Evolutionary conservation across 2,113 vertebrate species (phyloP), one percentile per base, ranked within the genome.

Genomic region (Vanacampus margaritifer): DNA sequence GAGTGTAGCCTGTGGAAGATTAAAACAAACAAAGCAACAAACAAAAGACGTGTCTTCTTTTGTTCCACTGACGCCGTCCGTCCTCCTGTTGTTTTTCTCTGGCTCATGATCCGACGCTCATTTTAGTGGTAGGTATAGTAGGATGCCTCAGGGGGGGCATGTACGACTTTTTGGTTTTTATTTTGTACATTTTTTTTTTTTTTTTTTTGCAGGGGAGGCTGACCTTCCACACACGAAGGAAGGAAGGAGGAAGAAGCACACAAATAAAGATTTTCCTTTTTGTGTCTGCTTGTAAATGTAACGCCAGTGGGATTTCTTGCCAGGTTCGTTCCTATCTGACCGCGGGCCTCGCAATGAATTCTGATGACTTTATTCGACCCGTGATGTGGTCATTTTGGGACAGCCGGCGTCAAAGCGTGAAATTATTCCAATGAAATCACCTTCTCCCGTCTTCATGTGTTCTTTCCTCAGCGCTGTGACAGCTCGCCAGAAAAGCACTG

Each of bases 241-340:
- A 81, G 69, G 45, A n/a, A 87, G 85, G 83, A 83, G 5, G 58
- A 82, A 86, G 84, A 86, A 89, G 86, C 85, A 89, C 85, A 88
- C 89, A 87, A 90, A 90, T 90, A 89, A 90, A 90, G 85, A 88
- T 89, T 87, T 86, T 89, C 82, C 82, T 12, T 54, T 87, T 89
- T 90, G 88, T 86, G 85, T 90, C 87, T 86, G 87, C 86, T 84
- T 21, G 62, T 60, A 68, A 83, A 77, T 80, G 83, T 69, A 11
- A 51, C 66, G n/a, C n/a, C 57, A 46, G 73, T 87, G 75, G 60
- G 71, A 68, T 19, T 16, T 19, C 9, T 6, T 19, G 19, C 17
- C 23, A 9, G 11, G 59, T 13, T 9, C 12, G 12, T 43, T 45
- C 41, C 21, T 21, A 11, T 23, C 16, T 45, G 39, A 39, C 19